Base-by-base conservation (phyloP, 2,888 invertebrate genomes). In the Eupithecia inturbata region DNA sequence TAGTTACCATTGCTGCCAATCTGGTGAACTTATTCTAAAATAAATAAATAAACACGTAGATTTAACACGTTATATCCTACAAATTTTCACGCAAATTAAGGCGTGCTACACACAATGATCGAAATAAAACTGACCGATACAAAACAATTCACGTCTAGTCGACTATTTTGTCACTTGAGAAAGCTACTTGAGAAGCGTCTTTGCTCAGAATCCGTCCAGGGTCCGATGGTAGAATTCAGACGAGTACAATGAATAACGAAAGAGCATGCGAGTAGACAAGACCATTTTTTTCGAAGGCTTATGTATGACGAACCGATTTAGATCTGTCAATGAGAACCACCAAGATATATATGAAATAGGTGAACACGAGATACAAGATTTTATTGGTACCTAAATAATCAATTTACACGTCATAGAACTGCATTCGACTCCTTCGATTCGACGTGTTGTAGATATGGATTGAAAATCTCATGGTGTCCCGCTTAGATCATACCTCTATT, bases 191-290 rank as follows among this genome's bases (percentile, higher is more conserved):
- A 22, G 57, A 31, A 41, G n/a, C 63, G 36, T 60, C 33, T 41
- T 71, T 89, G 89, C 88, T 90, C 89, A 89, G 86, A 82, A 85
- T 88, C 88, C 86, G 85, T 85, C 80, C 79, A 79, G 41, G 71
- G 79, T 82, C 84, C 88, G 87, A 85, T 89, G 86, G 86, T 85
- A 45, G 67, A 71, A 41, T 69, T 73, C 70, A 71, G 86, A 84
- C 87, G 88, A 88, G 87, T 85, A 85, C 82, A 89, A 82, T 88
- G 88, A 88, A 87, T 87, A 91, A 89, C 92, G 90, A 92, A 92
- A 92, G 92, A 92, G 89, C 92, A 92, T 93, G 91, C 92, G 90
- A 87, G 90, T 80, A 79, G 80, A 82, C 9, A 26, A 57, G 12
- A 81, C 80, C 77, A 75, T 63, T 73, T 69, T 66, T 28, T 71